Percentiles rank a stretch among this genome's conserved stretches.
Evolutionary conservation across 2,113 vertebrate genomes (phyloP).

Genomic region (Chloroceryle aenea): DNA sequence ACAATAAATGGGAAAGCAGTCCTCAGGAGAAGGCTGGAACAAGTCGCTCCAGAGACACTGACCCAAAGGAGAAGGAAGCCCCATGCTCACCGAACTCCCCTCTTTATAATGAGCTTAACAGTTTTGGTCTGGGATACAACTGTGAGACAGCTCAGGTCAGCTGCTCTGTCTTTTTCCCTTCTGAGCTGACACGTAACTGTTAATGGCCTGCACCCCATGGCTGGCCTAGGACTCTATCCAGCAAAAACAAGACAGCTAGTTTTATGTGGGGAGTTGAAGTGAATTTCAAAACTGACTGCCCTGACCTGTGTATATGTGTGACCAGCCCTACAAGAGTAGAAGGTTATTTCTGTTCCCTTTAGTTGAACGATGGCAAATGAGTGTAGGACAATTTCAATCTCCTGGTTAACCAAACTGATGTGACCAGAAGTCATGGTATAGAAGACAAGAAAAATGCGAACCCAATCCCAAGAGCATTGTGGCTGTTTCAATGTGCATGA

Average conservation of each 20-base stretch:
- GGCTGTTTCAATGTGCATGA: background rate
- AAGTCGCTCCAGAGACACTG: background rate
- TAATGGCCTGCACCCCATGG: background rate
- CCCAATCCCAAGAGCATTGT: accelerated
- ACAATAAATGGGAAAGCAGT: background rate
- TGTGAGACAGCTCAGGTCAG: background rate
- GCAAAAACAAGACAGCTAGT: background rate
- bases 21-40: background rate
- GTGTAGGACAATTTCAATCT: background rate
- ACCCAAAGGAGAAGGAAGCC: background rate
- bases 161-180: background rate
- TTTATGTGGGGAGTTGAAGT: background rate
- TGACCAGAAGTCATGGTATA: background rate
- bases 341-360: background rate
- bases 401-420: background rate
- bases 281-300: background rate
- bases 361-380: background rate
- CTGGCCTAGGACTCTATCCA: background rate
- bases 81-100: background rate
- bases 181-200: background rate
- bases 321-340: background rate
- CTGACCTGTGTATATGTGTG: background rate
- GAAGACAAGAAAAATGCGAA: background rate
- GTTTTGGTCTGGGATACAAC: background rate
- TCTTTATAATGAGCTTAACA: background rate